Percentiles rank a stretch among this genome's conserved stretches.
These are phyloP conservation scores for Edolisoma coerulescens DNA, from an alignment of 2,113 vertebrate genomes.

Conservation along the genomic window DNA sequence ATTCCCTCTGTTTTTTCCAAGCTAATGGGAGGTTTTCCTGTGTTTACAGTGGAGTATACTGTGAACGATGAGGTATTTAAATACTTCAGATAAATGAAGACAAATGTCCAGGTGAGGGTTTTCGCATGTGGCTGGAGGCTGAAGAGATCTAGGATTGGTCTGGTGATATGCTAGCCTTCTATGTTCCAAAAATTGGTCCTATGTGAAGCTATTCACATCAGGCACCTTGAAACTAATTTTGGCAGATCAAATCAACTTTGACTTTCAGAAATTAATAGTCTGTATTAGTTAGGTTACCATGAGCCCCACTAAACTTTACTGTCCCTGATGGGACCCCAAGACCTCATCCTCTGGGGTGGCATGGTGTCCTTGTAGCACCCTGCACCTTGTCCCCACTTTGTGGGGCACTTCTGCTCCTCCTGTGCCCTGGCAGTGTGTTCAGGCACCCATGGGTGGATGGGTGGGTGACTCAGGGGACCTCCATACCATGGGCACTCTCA, in stretches of 20 bases:
- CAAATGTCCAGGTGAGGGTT: not conserved
- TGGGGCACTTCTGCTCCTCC: not conserved
- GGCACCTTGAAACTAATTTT: not conserved
- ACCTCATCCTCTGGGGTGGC: accelerated
- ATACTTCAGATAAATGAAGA: not conserved
- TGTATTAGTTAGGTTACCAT: not conserved
- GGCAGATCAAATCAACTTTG: not conserved
- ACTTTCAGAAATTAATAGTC: not conserved
- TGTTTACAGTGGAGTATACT: not conserved
- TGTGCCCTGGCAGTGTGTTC: not conserved
- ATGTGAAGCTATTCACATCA: not conserved
- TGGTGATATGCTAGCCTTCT: not conserved
- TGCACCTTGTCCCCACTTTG: accelerated
- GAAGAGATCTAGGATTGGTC: not conserved
- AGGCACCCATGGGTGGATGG: not conserved
- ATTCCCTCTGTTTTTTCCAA: not conserved
- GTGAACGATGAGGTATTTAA: not conserved
- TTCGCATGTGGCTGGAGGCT: not conserved
- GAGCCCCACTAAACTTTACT: not conserved
- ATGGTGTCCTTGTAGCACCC: not conserved
- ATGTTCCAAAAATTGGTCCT: not conserved
- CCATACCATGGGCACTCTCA: not conserved
- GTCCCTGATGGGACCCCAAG: not conserved
- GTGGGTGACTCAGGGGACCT: not conserved
- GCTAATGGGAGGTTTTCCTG: not conserved